Conservation (phyloP, 2,888 invertebrate genomes). For the Craniophora ligustri region DNA sequence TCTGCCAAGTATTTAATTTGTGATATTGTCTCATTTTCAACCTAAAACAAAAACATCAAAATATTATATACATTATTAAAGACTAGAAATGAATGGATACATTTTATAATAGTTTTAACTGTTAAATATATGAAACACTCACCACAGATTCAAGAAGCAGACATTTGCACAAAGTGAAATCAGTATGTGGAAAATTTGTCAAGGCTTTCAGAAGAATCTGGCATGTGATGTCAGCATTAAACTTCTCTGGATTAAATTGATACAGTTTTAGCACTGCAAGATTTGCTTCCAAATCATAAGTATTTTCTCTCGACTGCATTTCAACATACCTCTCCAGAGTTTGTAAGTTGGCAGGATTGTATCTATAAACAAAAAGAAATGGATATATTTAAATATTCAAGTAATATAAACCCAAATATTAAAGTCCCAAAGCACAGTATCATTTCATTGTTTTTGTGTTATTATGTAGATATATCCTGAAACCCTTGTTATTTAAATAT, state of each 20-base stretch:
- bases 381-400: neutral
- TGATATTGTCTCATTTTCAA: constrained; percentile 94
- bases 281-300: constrained; percentile 99
- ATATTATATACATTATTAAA: neutral
- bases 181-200: constrained; percentile 98
- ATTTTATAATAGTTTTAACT: no score
- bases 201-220: constrained; percentile 98
- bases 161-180: constrained; percentile 99
- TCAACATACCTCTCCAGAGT: constrained; percentile 97
- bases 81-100: neutral
- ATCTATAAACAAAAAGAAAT: constrained; percentile 89
- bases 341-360: constrained; percentile 98
- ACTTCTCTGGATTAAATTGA: constrained; percentile 97
- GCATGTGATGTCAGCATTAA: constrained; percentile 94
- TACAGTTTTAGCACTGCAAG: constrained; percentile 98
- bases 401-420: no score
- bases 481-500: no score
- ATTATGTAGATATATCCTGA: no score
- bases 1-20: constrained; percentile 97
- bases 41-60: constrained; percentile 77
- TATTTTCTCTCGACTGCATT: constrained; percentile 97
- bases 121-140: constrained; percentile 51
- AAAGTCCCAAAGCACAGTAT: no score
- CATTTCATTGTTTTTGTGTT: no score
- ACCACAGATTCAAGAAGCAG: constrained; percentile 93